phyloP scores from a whole-genome alignment of 2,797 vertebrate species.

The Enteromius radiatus region DNA sequence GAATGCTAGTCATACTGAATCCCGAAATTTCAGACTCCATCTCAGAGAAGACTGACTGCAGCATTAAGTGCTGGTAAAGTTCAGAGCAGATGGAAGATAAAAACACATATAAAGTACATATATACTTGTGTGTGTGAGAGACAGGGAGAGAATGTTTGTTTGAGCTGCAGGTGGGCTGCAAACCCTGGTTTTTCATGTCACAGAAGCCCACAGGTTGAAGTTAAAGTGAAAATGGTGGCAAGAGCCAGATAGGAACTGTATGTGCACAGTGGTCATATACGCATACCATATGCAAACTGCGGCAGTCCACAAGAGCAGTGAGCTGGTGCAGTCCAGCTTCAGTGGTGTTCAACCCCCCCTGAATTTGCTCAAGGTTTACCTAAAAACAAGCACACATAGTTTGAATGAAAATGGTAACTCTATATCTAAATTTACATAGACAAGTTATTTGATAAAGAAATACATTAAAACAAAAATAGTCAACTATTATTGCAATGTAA shows the following conservation, averaged over 20 bases:
- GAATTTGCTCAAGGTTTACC: conserved; percentile 87
- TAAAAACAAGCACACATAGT: conserved; percentile 59
- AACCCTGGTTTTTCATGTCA: too few relatives aligned
- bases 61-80: not conserved
- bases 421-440: not conserved
- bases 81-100: not conserved
- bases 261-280: not conserved
- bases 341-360: conserved; percentile 90
- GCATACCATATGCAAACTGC: conserved; percentile 95
- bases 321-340: conserved; percentile 95
- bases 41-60: not conserved
- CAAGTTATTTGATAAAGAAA: not conserved
- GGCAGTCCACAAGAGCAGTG: conserved; percentile 96
- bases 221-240: not conserved
- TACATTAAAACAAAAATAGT: not conserved
- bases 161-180: too few relatives aligned
- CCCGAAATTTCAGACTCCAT: conserved; percentile 1
- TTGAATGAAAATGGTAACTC: not conserved
- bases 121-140: too few relatives aligned
- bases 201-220: not conserved
- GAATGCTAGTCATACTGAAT: not conserved
- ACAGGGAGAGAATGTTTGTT: too few relatives aligned
- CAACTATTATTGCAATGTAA: not conserved
- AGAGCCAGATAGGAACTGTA: not conserved
- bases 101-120: not conserved